Conservation (phyloP, 2,113 vertebrate species). For the Pangasianodon hypophthalmus region DNA sequence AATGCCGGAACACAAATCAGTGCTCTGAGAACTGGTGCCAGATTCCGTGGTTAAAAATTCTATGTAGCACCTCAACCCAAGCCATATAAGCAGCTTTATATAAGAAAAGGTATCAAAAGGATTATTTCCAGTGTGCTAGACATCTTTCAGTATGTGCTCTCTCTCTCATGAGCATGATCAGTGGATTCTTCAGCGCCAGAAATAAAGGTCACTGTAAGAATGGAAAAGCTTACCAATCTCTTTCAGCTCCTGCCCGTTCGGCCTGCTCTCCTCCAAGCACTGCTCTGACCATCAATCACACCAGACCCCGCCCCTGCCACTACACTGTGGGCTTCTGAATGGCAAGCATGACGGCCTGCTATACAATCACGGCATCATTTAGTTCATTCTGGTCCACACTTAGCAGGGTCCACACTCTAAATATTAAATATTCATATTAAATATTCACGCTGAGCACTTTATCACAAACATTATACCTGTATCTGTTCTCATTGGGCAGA, state of each 20-base stretch:
- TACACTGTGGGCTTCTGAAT: not conserved
- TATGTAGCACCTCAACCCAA: not conserved
- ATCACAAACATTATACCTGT: constrained; percentile 11
- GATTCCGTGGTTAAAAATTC: not conserved
- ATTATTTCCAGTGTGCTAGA: not conserved
- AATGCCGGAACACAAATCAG: constrained; percentile 18
- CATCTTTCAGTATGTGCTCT: not conserved
- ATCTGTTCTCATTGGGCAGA: not conserved
- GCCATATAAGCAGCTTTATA: not conserved
- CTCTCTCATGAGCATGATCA: not conserved
- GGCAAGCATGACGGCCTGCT: not conserved
- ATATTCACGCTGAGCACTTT: not conserved
- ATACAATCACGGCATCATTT: constrained; percentile 5
- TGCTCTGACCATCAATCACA: constrained; percentile 50
- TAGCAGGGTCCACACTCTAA: not conserved
- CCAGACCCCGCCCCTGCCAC: not conserved
- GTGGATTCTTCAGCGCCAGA: not conserved
- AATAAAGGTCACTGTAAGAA: constrained; percentile 34
- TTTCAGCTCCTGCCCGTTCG: constrained; percentile 26
- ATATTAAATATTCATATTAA: constrained; percentile 24
- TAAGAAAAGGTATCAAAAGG: constrained; percentile 9
- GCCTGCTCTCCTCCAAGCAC: constrained; percentile 16
- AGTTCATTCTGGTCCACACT: constrained; percentile 9
- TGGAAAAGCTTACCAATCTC: constrained; percentile 21
- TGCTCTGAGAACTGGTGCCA: not conserved